Conservation (phyloP, 2,888 invertebrate genomes). For the Mesodorylaimus sp. region DNA sequence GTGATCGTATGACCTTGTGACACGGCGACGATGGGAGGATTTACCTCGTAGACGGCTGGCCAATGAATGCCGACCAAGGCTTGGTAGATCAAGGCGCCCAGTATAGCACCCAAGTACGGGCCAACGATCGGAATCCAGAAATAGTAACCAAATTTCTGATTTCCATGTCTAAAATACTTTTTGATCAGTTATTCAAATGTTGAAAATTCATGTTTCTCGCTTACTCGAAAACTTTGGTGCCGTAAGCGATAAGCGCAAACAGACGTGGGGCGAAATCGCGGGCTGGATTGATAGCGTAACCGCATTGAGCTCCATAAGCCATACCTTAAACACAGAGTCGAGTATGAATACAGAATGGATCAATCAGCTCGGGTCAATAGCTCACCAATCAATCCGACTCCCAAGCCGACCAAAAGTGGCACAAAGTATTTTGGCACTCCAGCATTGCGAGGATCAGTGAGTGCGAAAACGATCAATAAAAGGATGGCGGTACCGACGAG, state of each 20-base stretch:
- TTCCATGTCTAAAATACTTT: too few species aligned
- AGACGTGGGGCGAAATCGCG: slow-evolving; percentile 23
- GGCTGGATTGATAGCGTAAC: slow-evolving; percentile 43
- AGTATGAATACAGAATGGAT: too few species aligned
- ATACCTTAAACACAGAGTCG: too few species aligned
- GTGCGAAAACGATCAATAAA: slow-evolving; percentile 28
- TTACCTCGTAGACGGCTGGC: too few species aligned
- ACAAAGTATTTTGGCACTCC: slow-evolving; percentile 30
- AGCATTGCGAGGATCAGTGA: slow-evolving; percentile 36
- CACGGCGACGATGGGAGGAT: too few species aligned
- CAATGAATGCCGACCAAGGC: slow-evolving; percentile 38
- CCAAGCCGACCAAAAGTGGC: slow-evolving; percentile 33
- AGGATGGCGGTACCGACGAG: too few species aligned
- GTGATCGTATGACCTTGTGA: too few species aligned
- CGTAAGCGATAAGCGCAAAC: slow-evolving; percentile 36
- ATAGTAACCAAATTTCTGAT: too few species aligned
- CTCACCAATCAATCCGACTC: slow-evolving; percentile 36
- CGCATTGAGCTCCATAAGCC: slow-evolving; percentile 39
- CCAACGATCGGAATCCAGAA: slow-evolving; percentile 40
- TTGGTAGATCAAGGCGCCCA: slow-evolving; percentile 38
- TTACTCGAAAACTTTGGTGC: slow-evolving; percentile 34
- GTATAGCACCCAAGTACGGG: slow-evolving; percentile 39
- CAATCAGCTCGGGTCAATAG: too few species aligned
- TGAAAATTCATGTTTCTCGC: too few species aligned
- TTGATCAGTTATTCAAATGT: too few species aligned